These are phyloP conservation scores for Passer domesticus DNA, from an alignment of 2,113 vertebrate species.

Conservation along the genomic window DNA sequence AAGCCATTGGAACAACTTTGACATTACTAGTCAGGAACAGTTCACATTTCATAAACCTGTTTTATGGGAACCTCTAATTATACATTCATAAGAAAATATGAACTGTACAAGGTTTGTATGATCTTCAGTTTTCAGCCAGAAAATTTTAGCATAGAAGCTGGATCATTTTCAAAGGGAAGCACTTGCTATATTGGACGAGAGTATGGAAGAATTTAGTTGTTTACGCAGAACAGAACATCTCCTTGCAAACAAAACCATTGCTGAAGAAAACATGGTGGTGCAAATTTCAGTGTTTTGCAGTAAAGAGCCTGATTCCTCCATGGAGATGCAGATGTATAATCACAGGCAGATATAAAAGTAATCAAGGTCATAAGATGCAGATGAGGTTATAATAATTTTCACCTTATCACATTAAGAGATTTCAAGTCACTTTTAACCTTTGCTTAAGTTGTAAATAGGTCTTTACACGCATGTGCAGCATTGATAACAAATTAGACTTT, in stretches of 20 bases:
- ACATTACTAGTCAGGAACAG: neutral
- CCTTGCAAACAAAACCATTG: neutral
- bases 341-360: neutral
- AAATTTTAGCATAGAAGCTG: neutral
- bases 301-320: neutral
- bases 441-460: neutral
- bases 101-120: neutral
- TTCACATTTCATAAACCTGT: neutral
- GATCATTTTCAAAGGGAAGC: neutral
- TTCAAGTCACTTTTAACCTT: slow-evolving; percentile 33
- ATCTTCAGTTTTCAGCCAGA: neutral
- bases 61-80: neutral
- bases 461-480: too few species aligned
- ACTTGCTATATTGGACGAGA: neutral
- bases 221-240: neutral
- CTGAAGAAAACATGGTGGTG: neutral
- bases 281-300: neutral
- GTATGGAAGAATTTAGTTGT: neutral
- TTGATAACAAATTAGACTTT: neutral
- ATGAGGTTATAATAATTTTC: neutral
- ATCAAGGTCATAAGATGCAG: neutral
- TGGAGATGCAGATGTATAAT: neutral
- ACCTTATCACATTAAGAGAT: neutral
- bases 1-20: neutral
- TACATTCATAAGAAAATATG: neutral